Conservation (phyloP, 2,888 invertebrate species). For the Platycheirus albimanus region DNA sequence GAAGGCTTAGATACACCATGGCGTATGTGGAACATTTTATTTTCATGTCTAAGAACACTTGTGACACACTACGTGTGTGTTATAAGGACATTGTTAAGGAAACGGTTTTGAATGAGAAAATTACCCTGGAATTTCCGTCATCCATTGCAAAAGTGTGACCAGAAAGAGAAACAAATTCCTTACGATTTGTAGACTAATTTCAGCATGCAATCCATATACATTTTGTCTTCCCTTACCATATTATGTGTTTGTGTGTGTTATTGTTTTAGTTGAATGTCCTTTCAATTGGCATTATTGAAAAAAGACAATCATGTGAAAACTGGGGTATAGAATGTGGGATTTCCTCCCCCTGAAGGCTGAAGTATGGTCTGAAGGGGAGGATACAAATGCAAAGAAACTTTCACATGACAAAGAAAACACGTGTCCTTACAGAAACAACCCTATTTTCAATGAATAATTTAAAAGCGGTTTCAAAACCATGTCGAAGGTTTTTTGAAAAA, state of each 20-base stretch:
- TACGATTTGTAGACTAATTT: slow-evolving; percentile 2
- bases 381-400: no score
- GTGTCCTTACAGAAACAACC: no score
- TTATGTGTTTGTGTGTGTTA: not conserved
- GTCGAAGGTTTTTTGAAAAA: no score
- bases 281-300: not conserved
- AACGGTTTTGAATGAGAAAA: not conserved
- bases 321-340: no score
- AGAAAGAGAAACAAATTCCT: not conserved
- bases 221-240: no score
- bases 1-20: no score
- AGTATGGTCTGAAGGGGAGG: no score
- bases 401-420: no score
- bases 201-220: not conserved
- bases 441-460: no score
- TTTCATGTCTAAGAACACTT: not conserved
- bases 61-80: not conserved
- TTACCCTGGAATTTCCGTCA: not conserved
- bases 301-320: not conserved
- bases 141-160: not conserved
- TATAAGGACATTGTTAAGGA: not conserved
- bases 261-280: not conserved
- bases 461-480: no score
- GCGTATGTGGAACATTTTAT: no score
- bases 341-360: no score